Evolutionary conservation across 2,797 vertebrate species (phyloP), one percentile per base, ranked within the genome.

Genomic region (Carapus acus): DNA sequence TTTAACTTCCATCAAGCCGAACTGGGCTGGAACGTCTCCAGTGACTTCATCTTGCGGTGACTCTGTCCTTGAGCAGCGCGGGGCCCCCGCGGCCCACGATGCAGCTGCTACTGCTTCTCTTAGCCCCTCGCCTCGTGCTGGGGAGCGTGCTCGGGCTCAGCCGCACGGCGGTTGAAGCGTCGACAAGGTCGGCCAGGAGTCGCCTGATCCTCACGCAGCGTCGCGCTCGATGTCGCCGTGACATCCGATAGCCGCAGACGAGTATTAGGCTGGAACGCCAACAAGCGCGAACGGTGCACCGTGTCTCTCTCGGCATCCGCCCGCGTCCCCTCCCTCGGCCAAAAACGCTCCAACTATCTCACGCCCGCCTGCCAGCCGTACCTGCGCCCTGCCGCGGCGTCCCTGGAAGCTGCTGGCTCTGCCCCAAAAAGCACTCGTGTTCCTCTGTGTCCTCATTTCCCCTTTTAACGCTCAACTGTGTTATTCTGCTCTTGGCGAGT

Each of bases 131-230:
- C 17, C 31, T 18, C 17, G 18, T 33, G 45, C n/a, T n/a, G n/a
- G n/a, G n/a, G n/a, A n/a, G n/a, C n/a, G n/a, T n/a, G n/a, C n/a
- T n/a, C n/a, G n/a, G n/a, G n/a, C n/a, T n/a, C n/a, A n/a, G n/a
- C n/a, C n/a, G n/a, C n/a, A n/a, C n/a, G n/a, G n/a, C n/a, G n/a
- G n/a, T n/a, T n/a, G n/a, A n/a, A n/a, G n/a, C n/a, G n/a, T 53
- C 48, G 64, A 68, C 57, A 44, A 78, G 78, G 82, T 85, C 80
- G 80, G 77, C 82, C 83, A 86, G 74, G 73, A 82, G 78, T 67
- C 72, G 61, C 43, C 65, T 73, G 71, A 53, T 69, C 61, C 44
- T 49, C 63, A 55, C 60, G 73, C 54, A 57, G 69, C 69, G 56
- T 83, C 81, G 74, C 77, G 39, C 56, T 4, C 8, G 58, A 69